Percentiles rank a stretch among this genome's conserved stretches.
These are phyloP conservation scores for Escarpia spicata DNA, from an alignment of 2,888 invertebrate species.

Conservation along the genomic window DNA sequence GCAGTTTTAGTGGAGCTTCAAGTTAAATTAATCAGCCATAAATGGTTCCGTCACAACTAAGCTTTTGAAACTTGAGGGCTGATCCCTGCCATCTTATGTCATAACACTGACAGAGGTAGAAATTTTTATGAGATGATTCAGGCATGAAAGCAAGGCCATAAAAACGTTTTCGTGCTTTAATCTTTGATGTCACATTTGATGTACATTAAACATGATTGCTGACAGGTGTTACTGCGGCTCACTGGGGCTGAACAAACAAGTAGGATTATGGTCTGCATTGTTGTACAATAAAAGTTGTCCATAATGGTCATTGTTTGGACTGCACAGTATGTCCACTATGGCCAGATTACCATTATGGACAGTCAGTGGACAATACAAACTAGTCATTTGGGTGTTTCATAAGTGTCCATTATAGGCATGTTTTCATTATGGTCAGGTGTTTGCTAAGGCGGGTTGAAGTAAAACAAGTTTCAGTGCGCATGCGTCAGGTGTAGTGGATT, in stretches of 20 bases:
- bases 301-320: too few relatives aligned
- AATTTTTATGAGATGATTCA: background rate
- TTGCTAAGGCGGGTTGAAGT: too few relatives aligned
- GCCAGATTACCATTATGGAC: too few relatives aligned
- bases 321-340: too few relatives aligned
- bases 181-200: background rate
- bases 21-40: background rate
- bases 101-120: background rate
- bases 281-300: too few relatives aligned
- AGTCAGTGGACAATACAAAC: too few relatives aligned
- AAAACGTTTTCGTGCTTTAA: background rate
- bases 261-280: background rate
- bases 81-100: background rate
- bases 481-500: too few relatives aligned
- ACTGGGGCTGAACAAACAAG: background rate
- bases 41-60: background rate
- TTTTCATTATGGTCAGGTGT: too few relatives aligned
- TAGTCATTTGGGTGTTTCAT: too few relatives aligned
- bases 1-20: background rate
- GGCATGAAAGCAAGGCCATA: background rate
- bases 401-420: too few relatives aligned
- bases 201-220: background rate
- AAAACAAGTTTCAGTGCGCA: too few relatives aligned
- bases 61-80: background rate
- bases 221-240: background rate